Evolutionary conservation across 2,888 invertebrate species (phyloP).

Genomic region (Epinotia nisella): DNA sequence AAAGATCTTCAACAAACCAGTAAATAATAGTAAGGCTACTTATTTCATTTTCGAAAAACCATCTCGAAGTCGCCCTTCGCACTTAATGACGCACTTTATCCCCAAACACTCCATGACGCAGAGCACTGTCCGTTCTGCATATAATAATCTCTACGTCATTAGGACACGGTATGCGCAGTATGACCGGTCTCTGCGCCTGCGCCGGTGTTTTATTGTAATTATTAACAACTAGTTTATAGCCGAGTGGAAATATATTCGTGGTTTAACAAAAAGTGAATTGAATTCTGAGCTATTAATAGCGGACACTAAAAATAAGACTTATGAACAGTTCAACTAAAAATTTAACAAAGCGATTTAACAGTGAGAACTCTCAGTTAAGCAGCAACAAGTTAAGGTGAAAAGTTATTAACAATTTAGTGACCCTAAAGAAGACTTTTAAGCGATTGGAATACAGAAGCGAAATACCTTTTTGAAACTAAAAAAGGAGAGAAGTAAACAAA

Average conservation of each 20-base stretch:
- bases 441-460: not conserved
- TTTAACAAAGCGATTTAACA: not conserved
- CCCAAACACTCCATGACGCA: conserved; percentile 2
- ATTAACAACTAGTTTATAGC: conserved; percentile 1
- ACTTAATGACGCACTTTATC: not conserved
- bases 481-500: not conserved
- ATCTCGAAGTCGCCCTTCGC: not conserved
- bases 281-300: not conserved
- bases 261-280: not conserved
- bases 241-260: conserved; percentile 3
- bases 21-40: no score
- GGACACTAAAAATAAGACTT: not conserved
- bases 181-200: conserved; percentile 19
- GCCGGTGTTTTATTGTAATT: conserved; percentile 25
- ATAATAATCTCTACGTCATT: conserved; percentile 17
- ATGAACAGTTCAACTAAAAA: not conserved
- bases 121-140: conserved; percentile 1
- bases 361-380: no score
- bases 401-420: not conserved
- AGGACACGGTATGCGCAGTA: conserved; percentile 12
- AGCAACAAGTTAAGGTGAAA: not conserved
- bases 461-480: no score
- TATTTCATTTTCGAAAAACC: not conserved
- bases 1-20: no score
- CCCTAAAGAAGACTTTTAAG: not conserved